Evolutionary conservation across 1,140 invertebrate genomes (phyloP).

Genomic region (Temnothorax curvispinosus): DNA sequence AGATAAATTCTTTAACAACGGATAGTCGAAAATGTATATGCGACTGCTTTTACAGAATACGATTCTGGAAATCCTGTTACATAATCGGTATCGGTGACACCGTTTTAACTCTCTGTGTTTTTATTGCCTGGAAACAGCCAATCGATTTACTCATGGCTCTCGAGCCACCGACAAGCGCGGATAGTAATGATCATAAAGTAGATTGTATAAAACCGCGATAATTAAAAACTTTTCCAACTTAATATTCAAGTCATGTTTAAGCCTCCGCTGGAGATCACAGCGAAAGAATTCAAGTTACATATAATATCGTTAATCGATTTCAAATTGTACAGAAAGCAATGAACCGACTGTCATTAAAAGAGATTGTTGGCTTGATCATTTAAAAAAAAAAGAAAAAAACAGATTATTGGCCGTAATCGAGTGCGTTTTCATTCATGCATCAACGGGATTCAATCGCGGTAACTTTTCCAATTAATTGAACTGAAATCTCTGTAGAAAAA

Average conservation of each 20-base stretch:
- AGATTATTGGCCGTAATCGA: constrained; percentile 37
- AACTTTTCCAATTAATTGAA: constrained; percentile 71
- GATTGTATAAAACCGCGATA: constrained; percentile 50
- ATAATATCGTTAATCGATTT: constrained; percentile 57
- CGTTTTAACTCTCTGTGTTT: neutral
- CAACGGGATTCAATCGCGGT: constrained; percentile 26
- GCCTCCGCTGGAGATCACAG: neutral
- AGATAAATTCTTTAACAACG: neutral
- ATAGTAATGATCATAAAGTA: constrained; percentile 29
- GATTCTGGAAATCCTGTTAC: neutral
- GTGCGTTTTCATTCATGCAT: constrained; percentile 47
- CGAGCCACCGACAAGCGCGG: neutral
- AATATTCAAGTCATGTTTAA: constrained; percentile 12
- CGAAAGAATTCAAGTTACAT: neutral
- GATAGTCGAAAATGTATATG: neutral
- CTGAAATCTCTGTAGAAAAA: constrained; percentile 35
- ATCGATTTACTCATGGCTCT: constrained; percentile 11
- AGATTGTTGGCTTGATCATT: constrained; percentile 1
- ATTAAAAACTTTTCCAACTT: constrained; percentile 55
- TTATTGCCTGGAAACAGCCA: neutral
- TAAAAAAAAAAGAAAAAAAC: constrained; percentile 1
- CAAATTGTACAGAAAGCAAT: constrained; percentile 11
- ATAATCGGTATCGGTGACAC: neutral
- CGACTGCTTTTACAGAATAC: neutral
- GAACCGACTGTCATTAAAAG: neutral